These are phyloP conservation scores for Morbakka virulenta DNA, from an alignment of 30 jellyfish, hydroid and myxozoan species.

Conservation along the genomic window DNA sequence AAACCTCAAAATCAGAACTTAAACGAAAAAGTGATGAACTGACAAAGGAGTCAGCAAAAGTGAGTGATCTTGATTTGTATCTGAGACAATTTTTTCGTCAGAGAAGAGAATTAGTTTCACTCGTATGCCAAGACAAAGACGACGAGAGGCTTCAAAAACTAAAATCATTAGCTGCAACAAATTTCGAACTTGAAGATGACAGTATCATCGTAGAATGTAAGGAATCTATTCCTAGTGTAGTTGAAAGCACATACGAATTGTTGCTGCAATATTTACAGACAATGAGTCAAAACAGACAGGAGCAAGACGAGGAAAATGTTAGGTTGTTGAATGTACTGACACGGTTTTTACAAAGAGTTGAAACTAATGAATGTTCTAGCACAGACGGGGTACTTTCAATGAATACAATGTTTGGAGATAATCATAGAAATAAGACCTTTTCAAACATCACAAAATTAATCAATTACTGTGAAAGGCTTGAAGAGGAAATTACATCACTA, in stretches of 20 bases:
- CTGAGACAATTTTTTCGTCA: not conserved
- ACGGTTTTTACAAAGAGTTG: not conserved
- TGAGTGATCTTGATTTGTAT: not conserved
- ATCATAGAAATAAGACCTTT: too few relatives aligned
- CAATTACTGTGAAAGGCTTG: not conserved
- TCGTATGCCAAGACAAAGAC: not conserved
- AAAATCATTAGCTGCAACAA: not conserved
- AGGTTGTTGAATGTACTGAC: not conserved
- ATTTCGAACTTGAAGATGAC: not conserved
- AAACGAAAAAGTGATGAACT: not conserved
- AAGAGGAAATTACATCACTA: not conserved
- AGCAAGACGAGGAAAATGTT: not conserved
- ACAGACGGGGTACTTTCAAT: not conserved
- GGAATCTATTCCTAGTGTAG: not conserved
- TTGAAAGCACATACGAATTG: not conserved
- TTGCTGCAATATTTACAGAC: not conserved
- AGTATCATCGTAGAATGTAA: too few relatives aligned
- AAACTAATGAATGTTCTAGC: not conserved
- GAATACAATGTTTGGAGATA: too few relatives aligned
- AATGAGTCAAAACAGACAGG: not conserved
- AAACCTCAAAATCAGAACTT: not conserved
- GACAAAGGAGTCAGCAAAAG: not conserved
- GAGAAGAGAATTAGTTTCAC: not conserved
- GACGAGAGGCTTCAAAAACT: not conserved
- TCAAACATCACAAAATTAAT: not conserved